Conservation (phyloP, 2,888 invertebrate species). For the Apodemia duryi region DNA sequence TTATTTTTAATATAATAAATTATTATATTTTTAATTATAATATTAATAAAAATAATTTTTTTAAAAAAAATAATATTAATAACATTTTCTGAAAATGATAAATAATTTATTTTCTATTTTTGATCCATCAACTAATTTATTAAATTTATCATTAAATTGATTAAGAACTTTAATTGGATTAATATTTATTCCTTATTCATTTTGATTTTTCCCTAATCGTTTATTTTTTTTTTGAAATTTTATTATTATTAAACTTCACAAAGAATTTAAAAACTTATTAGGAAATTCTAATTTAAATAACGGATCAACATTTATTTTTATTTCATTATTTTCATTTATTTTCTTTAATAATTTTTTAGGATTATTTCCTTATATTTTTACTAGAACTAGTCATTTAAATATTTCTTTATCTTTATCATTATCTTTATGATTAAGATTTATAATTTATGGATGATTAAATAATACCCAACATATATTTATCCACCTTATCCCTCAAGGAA, state of each 20-base stretch:
- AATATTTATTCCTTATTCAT: conserved; percentile 71
- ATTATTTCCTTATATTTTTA: conserved; percentile 85
- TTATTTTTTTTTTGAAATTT: conserved; percentile 68
- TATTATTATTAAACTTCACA: conserved; percentile 63
- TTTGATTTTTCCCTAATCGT: conserved; percentile 78
- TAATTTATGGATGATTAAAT: conserved; percentile 82
- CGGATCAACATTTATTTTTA: conserved; percentile 77
- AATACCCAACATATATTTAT: conserved; percentile 82
- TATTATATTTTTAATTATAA: conserved; percentile 59
- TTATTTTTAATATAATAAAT: conserved; percentile 74
- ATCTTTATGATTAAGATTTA: conserved; percentile 82
- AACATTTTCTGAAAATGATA: conserved; percentile 80
- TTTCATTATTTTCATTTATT: conserved; percentile 79
- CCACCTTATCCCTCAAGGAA: conserved; percentile 84
- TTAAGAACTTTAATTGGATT: conserved; percentile 73
- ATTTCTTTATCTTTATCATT: conserved; percentile 80
- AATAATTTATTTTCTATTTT: conserved; percentile 83
- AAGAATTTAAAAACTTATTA: conserved; percentile 80
- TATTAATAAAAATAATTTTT: conserved; percentile 43
- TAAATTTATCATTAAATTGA: conserved; percentile 80
- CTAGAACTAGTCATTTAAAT: conserved; percentile 81
- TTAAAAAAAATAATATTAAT: conserved; percentile 35
- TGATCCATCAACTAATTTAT: conserved; percentile 79
- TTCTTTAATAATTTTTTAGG: conserved; percentile 84
- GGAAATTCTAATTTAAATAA: conserved; percentile 53